Percentiles rank a stretch among this genome's conserved stretches.
phyloP scores from a whole-genome alignment of 2,113 vertebrate species.

The Cynopterus brachyotis region DNA sequence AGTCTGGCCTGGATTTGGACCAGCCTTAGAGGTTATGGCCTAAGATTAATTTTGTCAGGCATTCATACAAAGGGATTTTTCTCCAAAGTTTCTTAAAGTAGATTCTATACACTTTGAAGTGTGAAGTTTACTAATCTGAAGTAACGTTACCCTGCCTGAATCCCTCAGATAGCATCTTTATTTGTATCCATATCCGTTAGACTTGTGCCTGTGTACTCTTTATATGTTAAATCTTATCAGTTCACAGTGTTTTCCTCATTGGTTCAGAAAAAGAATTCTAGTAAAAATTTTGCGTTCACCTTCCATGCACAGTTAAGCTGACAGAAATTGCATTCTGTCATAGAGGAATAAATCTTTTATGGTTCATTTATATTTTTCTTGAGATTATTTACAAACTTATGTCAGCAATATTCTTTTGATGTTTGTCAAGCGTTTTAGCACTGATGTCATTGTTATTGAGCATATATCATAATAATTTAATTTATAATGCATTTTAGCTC shows the following conservation, averaged over 20 bases:
- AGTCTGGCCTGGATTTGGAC: neutral
- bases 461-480: constrained; percentile 39
- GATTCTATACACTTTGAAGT: constrained; percentile 5
- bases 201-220: neutral
- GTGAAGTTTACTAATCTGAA: neutral
- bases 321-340: neutral
- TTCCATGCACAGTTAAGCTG: neutral
- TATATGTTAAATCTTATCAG: neutral
- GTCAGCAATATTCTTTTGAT: neutral
- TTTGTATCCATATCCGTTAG: constrained; percentile 12
- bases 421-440: constrained; percentile 23
- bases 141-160: neutral
- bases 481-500: constrained; percentile 16
- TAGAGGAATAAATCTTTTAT: constrained; percentile 35
- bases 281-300: neutral
- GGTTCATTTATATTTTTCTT: constrained; percentile 26
- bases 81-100: constrained; percentile 23
- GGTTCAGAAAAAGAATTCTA: neutral
- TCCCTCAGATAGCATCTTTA: neutral
- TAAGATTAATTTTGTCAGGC: constrained; percentile 23
- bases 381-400: neutral
- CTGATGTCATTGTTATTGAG: neutral
- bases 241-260: constrained; percentile 13
- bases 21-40: neutral
- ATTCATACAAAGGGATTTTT: constrained; percentile 8